Conservation (phyloP, 2,797 vertebrate genomes). For the Dromococcyx pavoninus region DNA sequence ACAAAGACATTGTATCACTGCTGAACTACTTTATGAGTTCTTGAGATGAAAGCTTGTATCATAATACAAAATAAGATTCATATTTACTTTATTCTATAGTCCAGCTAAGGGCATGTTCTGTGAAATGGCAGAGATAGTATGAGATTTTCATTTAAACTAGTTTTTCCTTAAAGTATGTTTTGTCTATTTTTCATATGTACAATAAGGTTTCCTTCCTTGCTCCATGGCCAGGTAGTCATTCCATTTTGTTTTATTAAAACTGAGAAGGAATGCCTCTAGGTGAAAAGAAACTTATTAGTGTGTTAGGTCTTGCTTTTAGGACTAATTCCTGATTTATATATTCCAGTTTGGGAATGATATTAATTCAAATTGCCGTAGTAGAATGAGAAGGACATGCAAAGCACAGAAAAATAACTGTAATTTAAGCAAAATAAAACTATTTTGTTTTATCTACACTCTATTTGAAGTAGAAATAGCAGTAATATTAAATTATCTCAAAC, state of each 20-base stretch:
- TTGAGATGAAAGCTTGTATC: not conserved
- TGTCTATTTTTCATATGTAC: constrained; percentile 3
- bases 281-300: constrained; percentile 22
- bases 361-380: not conserved
- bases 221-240: constrained; percentile 21
- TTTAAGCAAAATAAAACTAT: not conserved
- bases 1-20: not conserved
- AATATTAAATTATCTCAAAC: not conserved
- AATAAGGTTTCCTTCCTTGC: not conserved
- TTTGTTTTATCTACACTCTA: not conserved
- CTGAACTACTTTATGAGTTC: not conserved
- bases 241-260: constrained; percentile 63
- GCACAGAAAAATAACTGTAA: not conserved
- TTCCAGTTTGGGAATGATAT: constrained; percentile 35
- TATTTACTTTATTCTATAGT: constrained; percentile 12
- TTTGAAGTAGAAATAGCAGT: constrained; percentile 1
- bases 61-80: not conserved
- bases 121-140: not conserved
- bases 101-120: not conserved
- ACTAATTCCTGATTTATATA: constrained; percentile 1
- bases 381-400: not conserved
- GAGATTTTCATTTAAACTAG: constrained; percentile 40
- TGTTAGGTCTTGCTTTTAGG: constrained; percentile 20
- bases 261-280: constrained; percentile 39
- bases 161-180: not conserved